Conservation (phyloP, 2,888 invertebrate species). For the Metalampra italica region DNA sequence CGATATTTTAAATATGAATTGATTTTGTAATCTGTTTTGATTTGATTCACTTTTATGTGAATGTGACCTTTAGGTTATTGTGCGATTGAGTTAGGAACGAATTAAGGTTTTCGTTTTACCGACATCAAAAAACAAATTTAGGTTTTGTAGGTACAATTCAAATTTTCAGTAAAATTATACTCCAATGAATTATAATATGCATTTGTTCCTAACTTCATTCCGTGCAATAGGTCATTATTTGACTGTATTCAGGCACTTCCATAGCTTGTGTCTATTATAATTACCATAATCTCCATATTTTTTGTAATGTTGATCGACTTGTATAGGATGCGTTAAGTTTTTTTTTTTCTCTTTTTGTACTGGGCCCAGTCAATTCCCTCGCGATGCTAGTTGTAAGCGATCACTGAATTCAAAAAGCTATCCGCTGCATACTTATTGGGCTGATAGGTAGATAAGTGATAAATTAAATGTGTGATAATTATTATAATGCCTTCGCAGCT, state of each 20-base stretch:
- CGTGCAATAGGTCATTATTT: slow-evolving; percentile 7
- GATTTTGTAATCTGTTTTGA: slow-evolving; percentile 37
- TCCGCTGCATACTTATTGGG: slow-evolving; percentile 30
- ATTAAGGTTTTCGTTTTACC: neutral
- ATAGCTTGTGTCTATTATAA: slow-evolving; percentile 33
- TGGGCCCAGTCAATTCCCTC: slow-evolving; percentile 69
- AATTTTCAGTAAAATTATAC: too few species aligned
- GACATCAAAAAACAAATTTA: too few species aligned
- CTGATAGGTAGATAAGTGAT: slow-evolving; percentile 24
- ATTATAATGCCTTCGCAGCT: slow-evolving; percentile 57
- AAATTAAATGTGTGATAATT: slow-evolving; percentile 56
- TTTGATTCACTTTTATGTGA: slow-evolving; percentile 20
- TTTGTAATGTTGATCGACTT: slow-evolving; percentile 54
- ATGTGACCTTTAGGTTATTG: slow-evolving; percentile 13
- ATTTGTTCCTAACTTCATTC: slow-evolving; percentile 12
- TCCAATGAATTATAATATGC: too few species aligned
- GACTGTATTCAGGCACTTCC: slow-evolving; percentile 43
- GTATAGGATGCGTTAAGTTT: slow-evolving; percentile 66
- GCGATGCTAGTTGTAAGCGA: slow-evolving; percentile 20
- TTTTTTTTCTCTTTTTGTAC: slow-evolving; percentile 52
- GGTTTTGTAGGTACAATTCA: too few species aligned
- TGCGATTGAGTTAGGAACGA: slow-evolving; percentile 10
- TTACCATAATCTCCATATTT: slow-evolving; percentile 38
- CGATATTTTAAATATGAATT: slow-evolving; percentile 46
- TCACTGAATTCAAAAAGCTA: slow-evolving; percentile 26